Percentiles rank a stretch among this genome's conserved stretches.
phyloP scores from a whole-genome alignment of 1,140 invertebrate species.

The Drosophila kurseongensis region DNA sequence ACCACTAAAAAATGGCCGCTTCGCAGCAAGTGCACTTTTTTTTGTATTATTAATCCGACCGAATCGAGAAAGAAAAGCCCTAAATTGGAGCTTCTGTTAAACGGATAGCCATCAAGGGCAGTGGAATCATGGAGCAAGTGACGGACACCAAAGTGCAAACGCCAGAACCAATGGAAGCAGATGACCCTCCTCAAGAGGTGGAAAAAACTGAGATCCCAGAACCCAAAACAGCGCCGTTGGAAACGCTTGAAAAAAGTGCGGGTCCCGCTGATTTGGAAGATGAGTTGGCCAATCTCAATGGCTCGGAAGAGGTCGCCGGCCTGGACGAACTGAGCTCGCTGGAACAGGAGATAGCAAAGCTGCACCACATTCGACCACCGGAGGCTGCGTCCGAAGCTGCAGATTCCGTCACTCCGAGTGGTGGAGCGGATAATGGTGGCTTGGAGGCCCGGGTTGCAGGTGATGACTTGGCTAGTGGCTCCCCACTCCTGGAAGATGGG shows the following conservation, averaged over 20 bases:
- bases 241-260: constrained; percentile 31
- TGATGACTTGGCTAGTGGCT: constrained; percentile 1
- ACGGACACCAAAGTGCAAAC: constrained; percentile 15
- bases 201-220: constrained; percentile 19
- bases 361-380: constrained; percentile 59
- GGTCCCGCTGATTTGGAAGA: constrained; percentile 33
- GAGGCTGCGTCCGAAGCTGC: constrained; percentile 1
- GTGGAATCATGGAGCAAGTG: constrained; percentile 47
- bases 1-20: constrained; percentile 35
- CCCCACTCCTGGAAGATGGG: constrained; percentile 8
- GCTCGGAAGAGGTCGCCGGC: constrained; percentile 9
- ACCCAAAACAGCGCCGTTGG: constrained; percentile 27
- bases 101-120: constrained; percentile 7
- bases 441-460: not conserved
- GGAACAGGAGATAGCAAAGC: constrained; percentile 78
- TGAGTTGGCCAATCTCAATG: constrained; percentile 33
- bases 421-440: constrained; percentile 19
- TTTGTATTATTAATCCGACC: constrained; percentile 11
- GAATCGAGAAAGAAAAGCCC: not conserved
- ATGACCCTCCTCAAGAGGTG: constrained; percentile 2
- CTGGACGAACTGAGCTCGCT: constrained; percentile 73
- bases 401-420: not conserved
- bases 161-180: not conserved
- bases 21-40: constrained; percentile 17
- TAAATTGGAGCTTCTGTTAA: not conserved